Evolutionary conservation across 2,797 vertebrate genomes (phyloP), one percentile per base, ranked within the genome.

Genomic region (Phataginus tricuspis): DNA sequence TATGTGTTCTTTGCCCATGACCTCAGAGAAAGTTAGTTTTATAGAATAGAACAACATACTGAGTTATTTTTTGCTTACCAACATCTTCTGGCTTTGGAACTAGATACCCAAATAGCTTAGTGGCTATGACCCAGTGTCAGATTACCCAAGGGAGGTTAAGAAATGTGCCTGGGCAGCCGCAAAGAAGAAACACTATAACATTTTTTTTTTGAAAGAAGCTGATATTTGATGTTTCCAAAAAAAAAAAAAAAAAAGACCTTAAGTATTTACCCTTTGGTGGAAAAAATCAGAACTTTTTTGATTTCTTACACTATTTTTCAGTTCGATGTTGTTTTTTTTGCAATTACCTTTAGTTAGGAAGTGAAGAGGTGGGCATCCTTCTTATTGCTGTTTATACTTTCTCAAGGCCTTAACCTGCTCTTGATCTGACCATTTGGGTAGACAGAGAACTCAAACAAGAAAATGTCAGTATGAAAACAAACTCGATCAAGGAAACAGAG

Each of bases 1-100:
- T n/a, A 12, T 0, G 2, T 42, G 55, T 5, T 61, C 63, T 85
- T 82, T 90, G 74, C 88, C 64, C 68, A 7, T 64, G 45, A 88
- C 87, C 55, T 95, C 88, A 64, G 53, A 96, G 68, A 88, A 93
- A 79, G 66, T 64, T 71, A 75, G 66, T 71, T 83, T 79, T 51
- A 78, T 84, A 77, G 95, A 96, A 51, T 1, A 91, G 61, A 71
- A 64, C 0, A 0, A 68, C 25, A 49, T 21, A 29, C 21, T 57
- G 88, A 72, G 63, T 91, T 96, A 63, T 95, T 96, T 96, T 95
- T 89, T 1, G 0, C 92, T 97, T 78, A 91, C 19, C 59, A 91
- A 64, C 55, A 77, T 72, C 88, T 90, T 90, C 84, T 95, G 92
- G 74, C 88, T 95, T 96, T 74, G 79, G 95, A 89, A 82, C 15